Percentiles rank a stretch among this genome's conserved stretches.
Conservation (phyloP, 2,888 invertebrate species). For the Cephus nigrinus region DNA sequence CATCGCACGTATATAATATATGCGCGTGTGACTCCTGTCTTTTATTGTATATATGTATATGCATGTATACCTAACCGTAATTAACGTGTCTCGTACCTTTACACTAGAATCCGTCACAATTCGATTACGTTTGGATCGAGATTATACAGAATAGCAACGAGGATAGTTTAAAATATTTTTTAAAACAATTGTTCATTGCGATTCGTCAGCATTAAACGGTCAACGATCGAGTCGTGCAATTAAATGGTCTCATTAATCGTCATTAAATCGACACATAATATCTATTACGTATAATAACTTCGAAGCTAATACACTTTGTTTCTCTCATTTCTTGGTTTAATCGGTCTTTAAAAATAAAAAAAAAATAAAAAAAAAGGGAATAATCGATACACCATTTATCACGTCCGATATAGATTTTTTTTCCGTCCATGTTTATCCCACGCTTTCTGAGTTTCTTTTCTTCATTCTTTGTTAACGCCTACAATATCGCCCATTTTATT, state of each 20-base stretch:
- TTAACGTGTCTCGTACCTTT: background rate
- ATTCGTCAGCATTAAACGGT: conserved; percentile 21
- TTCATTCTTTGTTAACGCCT: background rate
- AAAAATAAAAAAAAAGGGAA: background rate
- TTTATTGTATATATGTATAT: background rate
- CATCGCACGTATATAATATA: background rate
- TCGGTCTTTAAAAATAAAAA: background rate
- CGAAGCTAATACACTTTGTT: conserved; percentile 34
- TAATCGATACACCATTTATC: background rate
- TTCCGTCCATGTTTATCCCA: background rate
- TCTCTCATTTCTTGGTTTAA: conserved; percentile 1
- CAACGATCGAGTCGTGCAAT: conserved; percentile 30
- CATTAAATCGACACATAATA: conserved; percentile 6
- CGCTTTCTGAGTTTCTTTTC: background rate
- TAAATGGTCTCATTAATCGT: conserved; percentile 8
- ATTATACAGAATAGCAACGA: background rate
- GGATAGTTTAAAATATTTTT: background rate
- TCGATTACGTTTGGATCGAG: background rate
- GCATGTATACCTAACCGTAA: background rate
- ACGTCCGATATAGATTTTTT: background rate
- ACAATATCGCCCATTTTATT: background rate
- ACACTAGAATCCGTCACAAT: background rate
- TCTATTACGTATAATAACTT: conserved; percentile 26
- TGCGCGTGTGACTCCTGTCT: background rate
- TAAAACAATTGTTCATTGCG: conserved; percentile 19